Evolutionary conservation across 2,797 vertebrate genomes (phyloP).

Genomic region (Podarcis lilfordi): DNA sequence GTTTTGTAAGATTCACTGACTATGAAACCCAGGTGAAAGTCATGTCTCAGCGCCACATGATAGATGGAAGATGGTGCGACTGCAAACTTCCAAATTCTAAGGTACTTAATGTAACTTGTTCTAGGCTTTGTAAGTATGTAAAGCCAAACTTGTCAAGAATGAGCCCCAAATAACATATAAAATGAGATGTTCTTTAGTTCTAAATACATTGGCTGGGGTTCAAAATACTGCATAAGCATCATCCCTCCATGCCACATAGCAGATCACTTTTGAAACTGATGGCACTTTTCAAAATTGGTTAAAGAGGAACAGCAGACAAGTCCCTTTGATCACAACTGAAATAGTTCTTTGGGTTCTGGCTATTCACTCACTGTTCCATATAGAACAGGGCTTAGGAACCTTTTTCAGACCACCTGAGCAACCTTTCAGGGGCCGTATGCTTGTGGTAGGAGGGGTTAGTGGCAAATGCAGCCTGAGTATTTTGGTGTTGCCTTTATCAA

Average conservation of each 20-base stretch:
- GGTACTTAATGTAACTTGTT: slow-evolving; percentile 76
- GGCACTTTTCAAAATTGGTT: background rate
- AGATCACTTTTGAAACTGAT: background rate
- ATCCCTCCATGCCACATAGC: background rate
- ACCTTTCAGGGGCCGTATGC: too few relatives aligned
- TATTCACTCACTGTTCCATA: background rate
- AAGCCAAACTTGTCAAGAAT: background rate
- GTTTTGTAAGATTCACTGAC: slow-evolving; percentile 97
- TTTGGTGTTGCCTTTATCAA: too few relatives aligned
- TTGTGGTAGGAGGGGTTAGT: too few relatives aligned
- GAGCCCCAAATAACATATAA: background rate
- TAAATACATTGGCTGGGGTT: background rate
- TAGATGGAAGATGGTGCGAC: slow-evolving; percentile 98
- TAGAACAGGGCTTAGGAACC: background rate
- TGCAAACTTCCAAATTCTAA: slow-evolving; percentile 99
- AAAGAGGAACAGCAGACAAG: background rate
- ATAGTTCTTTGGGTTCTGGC: background rate
- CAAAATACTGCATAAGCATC: background rate
- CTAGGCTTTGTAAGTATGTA: accelerated
- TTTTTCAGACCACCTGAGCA: too few relatives aligned
- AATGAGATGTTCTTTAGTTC: background rate
- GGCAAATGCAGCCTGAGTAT: too few relatives aligned
- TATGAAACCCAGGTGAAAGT: slow-evolving; percentile 98
- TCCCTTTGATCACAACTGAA: background rate
- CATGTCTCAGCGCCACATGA: slow-evolving; percentile 98